phyloP scores from a whole-genome alignment of 2,888 invertebrate genomes.

The Lordiphosa andalusiaca region DNA sequence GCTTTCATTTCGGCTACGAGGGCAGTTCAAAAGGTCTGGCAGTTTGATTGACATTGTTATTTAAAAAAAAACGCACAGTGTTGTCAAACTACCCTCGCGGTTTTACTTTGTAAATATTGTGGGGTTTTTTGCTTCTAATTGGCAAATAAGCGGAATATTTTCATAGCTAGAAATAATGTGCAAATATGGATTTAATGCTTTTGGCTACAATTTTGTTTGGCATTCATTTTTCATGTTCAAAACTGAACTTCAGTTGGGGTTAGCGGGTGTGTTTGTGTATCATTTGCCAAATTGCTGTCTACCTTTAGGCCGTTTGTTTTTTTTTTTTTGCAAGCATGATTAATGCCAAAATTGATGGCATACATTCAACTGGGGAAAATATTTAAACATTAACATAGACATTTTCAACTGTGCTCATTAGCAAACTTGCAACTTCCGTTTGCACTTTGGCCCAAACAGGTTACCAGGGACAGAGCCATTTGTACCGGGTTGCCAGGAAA shows the following conservation, averaged over 20 bases:
- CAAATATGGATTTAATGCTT: background rate
- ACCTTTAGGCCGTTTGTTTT: constrained; percentile 7
- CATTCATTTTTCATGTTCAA: constrained; percentile 7
- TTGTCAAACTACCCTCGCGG: too few species aligned
- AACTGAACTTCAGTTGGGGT: background rate
- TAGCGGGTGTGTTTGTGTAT: background rate
- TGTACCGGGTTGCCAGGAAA: background rate
- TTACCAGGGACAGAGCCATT: background rate
- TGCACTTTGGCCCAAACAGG: constrained; percentile 10
- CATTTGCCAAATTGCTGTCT: constrained; percentile 13
- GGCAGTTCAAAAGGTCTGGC: too few species aligned
- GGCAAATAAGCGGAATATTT: too few species aligned
- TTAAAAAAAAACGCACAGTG: too few species aligned
- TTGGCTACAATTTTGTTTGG: background rate
- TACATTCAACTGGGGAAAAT: background rate
- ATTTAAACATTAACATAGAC: background rate
- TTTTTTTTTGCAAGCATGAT: background rate
- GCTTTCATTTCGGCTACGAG: background rate
- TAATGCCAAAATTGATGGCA: constrained; percentile 1
- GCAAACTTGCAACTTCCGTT: constrained; percentile 9
- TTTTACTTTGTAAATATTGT: too few species aligned
- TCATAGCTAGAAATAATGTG: too few species aligned
- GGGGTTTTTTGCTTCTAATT: too few species aligned
- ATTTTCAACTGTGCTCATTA: constrained; percentile 7
- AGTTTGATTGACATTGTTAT: too few species aligned